phyloP scores from a whole-genome alignment of 2,797 vertebrate genomes.

The Peromyscus attwateri region DNA sequence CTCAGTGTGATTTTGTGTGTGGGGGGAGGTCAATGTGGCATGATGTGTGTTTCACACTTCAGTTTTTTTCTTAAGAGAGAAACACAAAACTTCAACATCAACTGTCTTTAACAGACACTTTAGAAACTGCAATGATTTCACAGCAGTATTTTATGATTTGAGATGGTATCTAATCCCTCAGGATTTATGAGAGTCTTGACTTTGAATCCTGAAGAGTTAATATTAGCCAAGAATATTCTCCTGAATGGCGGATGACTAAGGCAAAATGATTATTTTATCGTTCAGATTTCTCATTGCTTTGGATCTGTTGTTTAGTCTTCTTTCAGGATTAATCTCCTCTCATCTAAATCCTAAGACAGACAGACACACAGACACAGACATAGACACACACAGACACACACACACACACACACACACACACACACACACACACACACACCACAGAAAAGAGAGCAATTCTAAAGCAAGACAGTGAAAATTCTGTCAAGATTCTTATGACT shows the following conservation, averaged over 20 bases:
- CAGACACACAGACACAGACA: not conserved
- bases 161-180: conserved; percentile 16
- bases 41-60: not conserved
- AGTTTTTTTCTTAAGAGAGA: not conserved
- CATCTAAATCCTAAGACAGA: not conserved
- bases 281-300: conserved; percentile 48
- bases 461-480: conserved; percentile 29
- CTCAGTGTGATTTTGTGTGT: not conserved
- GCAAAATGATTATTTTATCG: conserved; percentile 27
- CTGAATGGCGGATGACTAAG: not conserved
- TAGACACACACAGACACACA: not conserved
- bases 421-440: not conserved
- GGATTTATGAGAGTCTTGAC: conserved; percentile 52
- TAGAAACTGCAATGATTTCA: conserved; percentile 32
- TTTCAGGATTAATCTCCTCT: conserved; percentile 42
- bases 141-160: conserved; percentile 16
- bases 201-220: conserved; percentile 46
- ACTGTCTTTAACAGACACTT: conserved; percentile 10
- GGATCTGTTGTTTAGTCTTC: not conserved
- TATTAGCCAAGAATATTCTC: conserved; percentile 7
- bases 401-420: not conserved
- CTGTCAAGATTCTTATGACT: conserved; percentile 55
- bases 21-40: too few relatives aligned
- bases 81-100: not conserved
- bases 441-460: conserved; percentile 6